Percentiles rank a stretch among this genome's conserved stretches.
Conservation (phyloP, 2,797 vertebrate genomes). For the Liparis tanakae region DNA sequence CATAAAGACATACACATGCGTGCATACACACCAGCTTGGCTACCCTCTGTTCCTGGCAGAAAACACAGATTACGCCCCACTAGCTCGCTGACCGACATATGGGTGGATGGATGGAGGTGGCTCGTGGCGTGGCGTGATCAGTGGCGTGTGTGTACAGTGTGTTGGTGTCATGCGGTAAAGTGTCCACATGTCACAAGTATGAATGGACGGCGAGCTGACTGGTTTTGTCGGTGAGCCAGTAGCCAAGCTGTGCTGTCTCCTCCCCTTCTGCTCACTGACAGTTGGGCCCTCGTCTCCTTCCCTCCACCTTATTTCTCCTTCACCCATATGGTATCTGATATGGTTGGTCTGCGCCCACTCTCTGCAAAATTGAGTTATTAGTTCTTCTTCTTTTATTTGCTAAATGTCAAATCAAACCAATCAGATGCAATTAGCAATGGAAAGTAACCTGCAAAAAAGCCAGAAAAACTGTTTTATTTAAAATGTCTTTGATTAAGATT, state of each 20-base stretch:
- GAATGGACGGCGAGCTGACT: conserved; percentile 66
- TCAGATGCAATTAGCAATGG: background rate
- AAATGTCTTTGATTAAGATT: background rate
- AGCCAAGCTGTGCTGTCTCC: conserved; percentile 60
- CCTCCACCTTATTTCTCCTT: conserved; percentile 28
- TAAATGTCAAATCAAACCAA: background rate
- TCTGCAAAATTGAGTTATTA: background rate
- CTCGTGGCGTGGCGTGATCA: conserved; percentile 51
- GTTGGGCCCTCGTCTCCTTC: conserved; percentile 38
- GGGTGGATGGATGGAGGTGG: conserved; percentile 58
- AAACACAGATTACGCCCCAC: conserved; percentile 53
- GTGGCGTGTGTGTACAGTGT: conserved; percentile 45
- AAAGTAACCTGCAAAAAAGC: background rate
- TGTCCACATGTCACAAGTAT: conserved; percentile 68
- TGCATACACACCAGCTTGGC: conserved; percentile 58
- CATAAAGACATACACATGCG: conserved; percentile 21
- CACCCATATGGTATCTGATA: conserved; percentile 30
- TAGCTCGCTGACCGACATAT: conserved; percentile 74
- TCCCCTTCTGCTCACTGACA: conserved; percentile 61
- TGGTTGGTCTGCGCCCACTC: conserved; percentile 1
- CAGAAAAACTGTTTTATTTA: background rate
- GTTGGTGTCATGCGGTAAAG: conserved; percentile 51
- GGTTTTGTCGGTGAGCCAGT: conserved; percentile 60
- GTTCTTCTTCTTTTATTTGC: background rate
- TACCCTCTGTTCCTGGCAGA: conserved; percentile 57